Percentiles rank a stretch among this genome's conserved stretches.
These are phyloP conservation scores for Gerris buenoi DNA, from an alignment of 1,140 invertebrate genomes.

Conservation along the genomic window DNA sequence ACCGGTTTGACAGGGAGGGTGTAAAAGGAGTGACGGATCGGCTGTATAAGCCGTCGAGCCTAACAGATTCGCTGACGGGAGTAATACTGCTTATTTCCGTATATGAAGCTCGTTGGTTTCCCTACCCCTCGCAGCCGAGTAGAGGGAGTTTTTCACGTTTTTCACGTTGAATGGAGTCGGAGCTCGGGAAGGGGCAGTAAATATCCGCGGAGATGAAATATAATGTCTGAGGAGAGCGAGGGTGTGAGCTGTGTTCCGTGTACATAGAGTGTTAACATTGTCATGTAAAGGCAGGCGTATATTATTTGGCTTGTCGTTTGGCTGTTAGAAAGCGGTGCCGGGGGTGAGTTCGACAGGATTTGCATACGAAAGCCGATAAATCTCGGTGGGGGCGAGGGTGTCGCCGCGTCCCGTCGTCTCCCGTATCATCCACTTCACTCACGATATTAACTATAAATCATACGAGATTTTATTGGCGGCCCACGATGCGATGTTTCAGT, in stretches of 20 bases:
- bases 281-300: not conserved
- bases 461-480: not conserved
- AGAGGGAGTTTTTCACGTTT: not conserved
- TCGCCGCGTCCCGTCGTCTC: not conserved
- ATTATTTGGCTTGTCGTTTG: not conserved
- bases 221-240: not conserved
- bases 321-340: not conserved
- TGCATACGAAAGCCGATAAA: not conserved
- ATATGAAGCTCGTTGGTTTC: not conserved
- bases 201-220: not conserved
- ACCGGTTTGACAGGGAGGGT: too few species aligned
- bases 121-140: not conserved
- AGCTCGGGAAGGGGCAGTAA: not conserved
- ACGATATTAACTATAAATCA: not conserved
- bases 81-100: not conserved
- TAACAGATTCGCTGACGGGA: too few species aligned
- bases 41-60: too few species aligned
- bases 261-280: not conserved
- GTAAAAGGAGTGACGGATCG: too few species aligned
- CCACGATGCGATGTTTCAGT: too few species aligned
- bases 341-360: not conserved
- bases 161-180: not conserved
- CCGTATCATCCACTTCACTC: not conserved
- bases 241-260: not conserved
- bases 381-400: not conserved